Conservation (phyloP, 2,888 invertebrate genomes). For the Latrodectus hesperus region DNA sequence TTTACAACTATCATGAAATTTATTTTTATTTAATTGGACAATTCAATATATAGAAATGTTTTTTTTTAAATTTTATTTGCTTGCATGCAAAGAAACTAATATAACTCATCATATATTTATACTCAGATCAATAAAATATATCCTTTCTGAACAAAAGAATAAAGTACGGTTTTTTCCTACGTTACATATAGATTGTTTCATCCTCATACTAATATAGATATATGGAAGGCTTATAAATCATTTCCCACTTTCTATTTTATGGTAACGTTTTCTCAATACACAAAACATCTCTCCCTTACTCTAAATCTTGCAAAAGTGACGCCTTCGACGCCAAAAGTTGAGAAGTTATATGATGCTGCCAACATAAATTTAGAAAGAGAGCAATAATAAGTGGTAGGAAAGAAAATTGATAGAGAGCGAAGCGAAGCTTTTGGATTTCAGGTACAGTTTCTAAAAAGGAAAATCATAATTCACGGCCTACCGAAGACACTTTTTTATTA, state of each 20-base stretch:
- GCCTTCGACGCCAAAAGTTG: slow-evolving; percentile 24
- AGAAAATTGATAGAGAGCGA: slow-evolving; percentile 49
- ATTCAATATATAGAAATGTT: too few species aligned
- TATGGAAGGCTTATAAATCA: slow-evolving; percentile 42
- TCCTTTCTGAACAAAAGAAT: too few species aligned
- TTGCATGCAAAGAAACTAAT: too few species aligned
- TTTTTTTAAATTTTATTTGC: too few species aligned
- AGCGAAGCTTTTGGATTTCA: slow-evolving; percentile 11
- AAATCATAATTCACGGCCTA: slow-evolving; percentile 29
- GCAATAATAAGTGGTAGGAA: slow-evolving; percentile 41
- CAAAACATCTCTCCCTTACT: slow-evolving; percentile 13
- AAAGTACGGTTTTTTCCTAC: background rate
- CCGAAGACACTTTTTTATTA: slow-evolving; percentile 40
- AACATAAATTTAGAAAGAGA: slow-evolving; percentile 43
- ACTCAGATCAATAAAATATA: too few species aligned
- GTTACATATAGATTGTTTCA: slow-evolving; percentile 20
- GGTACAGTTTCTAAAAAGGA: slow-evolving; percentile 40
- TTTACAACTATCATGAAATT: too few species aligned
- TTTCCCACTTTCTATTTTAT: slow-evolving; percentile 36
- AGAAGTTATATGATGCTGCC: slow-evolving; percentile 47
- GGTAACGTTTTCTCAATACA: slow-evolving; percentile 4
- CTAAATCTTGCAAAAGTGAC: slow-evolving; percentile 47
- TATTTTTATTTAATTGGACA: too few species aligned
- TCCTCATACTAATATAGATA: slow-evolving; percentile 36
- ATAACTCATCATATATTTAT: too few species aligned